phyloP scores from a whole-genome alignment of 2,797 vertebrate species.

The Epinephelus awoara region DNA sequence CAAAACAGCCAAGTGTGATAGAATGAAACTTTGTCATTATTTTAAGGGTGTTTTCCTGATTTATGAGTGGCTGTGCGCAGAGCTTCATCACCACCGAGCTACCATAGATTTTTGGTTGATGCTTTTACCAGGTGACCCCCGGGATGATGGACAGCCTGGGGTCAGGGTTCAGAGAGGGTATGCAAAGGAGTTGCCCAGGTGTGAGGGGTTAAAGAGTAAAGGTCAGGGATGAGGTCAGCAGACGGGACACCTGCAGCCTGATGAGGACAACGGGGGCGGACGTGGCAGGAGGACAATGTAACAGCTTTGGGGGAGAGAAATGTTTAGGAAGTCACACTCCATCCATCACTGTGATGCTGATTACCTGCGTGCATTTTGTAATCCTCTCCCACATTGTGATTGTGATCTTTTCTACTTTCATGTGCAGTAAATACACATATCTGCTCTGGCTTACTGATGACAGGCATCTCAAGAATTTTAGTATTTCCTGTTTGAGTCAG shows the following conservation, averaged over 20 bases:
- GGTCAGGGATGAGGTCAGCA: conserved; percentile 68
- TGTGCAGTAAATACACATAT: not conserved
- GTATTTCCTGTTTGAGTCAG: not conserved
- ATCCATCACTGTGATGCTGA: conserved; percentile 35
- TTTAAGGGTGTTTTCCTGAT: conserved; percentile 28
- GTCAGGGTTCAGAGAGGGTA: conserved; percentile 69
- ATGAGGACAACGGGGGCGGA: conserved; percentile 64
- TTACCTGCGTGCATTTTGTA: conserved; percentile 7
- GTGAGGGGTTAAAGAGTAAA: conserved; percentile 68
- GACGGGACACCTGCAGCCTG: conserved; percentile 77
- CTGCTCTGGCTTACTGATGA: not conserved
- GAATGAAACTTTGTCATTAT: conserved; percentile 1
- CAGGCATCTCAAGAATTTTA: not conserved
- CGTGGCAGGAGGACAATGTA: conserved; percentile 44
- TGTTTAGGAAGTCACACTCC: conserved; percentile 17
- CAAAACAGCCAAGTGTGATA: not conserved
- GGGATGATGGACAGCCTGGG: conserved; percentile 71
- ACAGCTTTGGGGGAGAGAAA: conserved; percentile 14
- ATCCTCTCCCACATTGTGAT: not conserved
- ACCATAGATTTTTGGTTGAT: conserved; percentile 43
- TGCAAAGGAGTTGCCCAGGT: conserved; percentile 75
- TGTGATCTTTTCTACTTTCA: conserved; percentile 1
- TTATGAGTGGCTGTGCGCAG: conserved; percentile 15
- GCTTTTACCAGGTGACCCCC: conserved; percentile 74
- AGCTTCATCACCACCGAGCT: conserved; percentile 34